Conservation (phyloP, 2,888 invertebrate species). For the Coleophora deauratella region DNA sequence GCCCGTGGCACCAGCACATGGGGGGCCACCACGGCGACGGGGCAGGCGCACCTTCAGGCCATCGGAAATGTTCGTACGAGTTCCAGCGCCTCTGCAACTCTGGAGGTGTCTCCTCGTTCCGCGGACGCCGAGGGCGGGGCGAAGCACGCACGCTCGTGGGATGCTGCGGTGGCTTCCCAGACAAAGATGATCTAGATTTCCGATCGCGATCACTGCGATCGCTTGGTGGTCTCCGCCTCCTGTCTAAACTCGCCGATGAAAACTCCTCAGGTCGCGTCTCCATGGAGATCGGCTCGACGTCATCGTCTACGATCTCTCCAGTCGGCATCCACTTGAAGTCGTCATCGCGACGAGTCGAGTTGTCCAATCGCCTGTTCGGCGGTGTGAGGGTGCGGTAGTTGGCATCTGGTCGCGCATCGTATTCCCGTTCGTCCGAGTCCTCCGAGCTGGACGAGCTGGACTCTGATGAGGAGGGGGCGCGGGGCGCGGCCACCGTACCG, state of each 20-base stretch:
- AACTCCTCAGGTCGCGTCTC: slow-evolving; percentile 48
- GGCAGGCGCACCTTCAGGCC: slow-evolving; percentile 65
- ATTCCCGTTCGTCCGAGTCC: slow-evolving; percentile 54
- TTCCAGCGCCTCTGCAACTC: slow-evolving; percentile 66
- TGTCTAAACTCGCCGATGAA: slow-evolving; percentile 69
- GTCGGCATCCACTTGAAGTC: slow-evolving; percentile 80
- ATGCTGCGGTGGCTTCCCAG: slow-evolving; percentile 67
- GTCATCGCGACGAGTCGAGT: slow-evolving; percentile 77
- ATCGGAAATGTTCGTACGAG: slow-evolving; percentile 75
- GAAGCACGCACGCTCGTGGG: slow-evolving; percentile 56
- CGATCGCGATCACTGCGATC: slow-evolving; percentile 77
- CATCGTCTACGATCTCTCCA: slow-evolving; percentile 46
- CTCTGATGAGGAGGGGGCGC: slow-evolving; percentile 49
- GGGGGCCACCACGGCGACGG: slow-evolving; percentile 63
- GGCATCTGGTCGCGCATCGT: slow-evolving; percentile 67
- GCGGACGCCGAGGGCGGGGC: slow-evolving; percentile 50
- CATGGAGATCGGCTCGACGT: slow-evolving; percentile 34
- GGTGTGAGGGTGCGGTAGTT: slow-evolving; percentile 73
- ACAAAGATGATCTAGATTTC: slow-evolving; percentile 76
- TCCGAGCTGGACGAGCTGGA: slow-evolving; percentile 50
- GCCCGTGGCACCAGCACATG: slow-evolving; percentile 65
- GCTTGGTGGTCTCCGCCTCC: slow-evolving; percentile 63
- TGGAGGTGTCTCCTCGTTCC: slow-evolving; percentile 53
- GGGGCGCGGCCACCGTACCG: slow-evolving; percentile 49
- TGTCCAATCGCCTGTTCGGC: slow-evolving; percentile 60